These are phyloP conservation scores for Trichacis sp. DNA, from an alignment of 2,888 invertebrate species.

Conservation along the genomic window DNA sequence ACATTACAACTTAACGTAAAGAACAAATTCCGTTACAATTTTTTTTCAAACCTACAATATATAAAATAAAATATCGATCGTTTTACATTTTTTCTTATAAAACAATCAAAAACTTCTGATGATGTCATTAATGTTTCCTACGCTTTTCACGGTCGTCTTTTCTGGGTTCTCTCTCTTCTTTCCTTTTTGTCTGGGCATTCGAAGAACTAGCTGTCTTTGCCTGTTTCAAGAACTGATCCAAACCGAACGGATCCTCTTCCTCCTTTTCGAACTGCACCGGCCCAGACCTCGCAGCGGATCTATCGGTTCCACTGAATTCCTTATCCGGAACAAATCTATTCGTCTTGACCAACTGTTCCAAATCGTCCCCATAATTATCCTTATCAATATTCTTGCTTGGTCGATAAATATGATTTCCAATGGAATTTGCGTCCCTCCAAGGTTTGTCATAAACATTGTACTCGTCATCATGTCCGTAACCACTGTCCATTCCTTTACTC, in stretches of 20 bases:
- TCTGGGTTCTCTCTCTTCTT: slow-evolving; percentile 69
- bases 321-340: slow-evolving; percentile 98
- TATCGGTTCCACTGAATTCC: slow-evolving; percentile 93
- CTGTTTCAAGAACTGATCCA: slow-evolving; percentile 97
- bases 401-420: slow-evolving; percentile 91
- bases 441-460: slow-evolving; percentile 99
- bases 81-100: too few relatives aligned
- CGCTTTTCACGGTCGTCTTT: slow-evolving; percentile 64
- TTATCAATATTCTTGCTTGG: slow-evolving; percentile 89
- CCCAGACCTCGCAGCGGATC: slow-evolving; percentile 80
- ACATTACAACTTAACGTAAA: too few relatives aligned
- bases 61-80: too few relatives aligned
- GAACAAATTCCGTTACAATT: too few relatives aligned
- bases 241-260: slow-evolving; percentile 93
- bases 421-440: slow-evolving; percentile 90
- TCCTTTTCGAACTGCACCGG: slow-evolving; percentile 96
- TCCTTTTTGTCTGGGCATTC: slow-evolving; percentile 72
- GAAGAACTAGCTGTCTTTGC: slow-evolving; percentile 87
- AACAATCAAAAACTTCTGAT: too few relatives aligned
- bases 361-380: slow-evolving; percentile 90
- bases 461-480: slow-evolving; percentile 96
- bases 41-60: too few relatives aligned
- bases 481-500: slow-evolving; percentile 91
- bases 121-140: slow-evolving; percentile 60
- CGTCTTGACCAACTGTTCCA: slow-evolving; percentile 89